These are phyloP conservation scores for Enteromius thamalakanensis DNA, from an alignment of 2,797 vertebrate species.

Conservation along the genomic window DNA sequence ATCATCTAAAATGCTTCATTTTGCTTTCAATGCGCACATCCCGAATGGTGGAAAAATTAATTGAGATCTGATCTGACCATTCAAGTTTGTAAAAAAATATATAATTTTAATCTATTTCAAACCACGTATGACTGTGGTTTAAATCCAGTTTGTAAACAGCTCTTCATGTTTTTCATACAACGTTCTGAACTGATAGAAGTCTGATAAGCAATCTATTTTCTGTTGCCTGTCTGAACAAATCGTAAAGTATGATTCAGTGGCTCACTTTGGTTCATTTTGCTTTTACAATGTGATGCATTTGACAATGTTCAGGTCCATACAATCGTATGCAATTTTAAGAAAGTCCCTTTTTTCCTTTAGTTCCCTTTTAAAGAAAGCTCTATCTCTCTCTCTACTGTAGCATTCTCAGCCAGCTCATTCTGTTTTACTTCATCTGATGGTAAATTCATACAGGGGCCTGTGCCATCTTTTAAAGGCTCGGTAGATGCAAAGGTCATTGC, in stretches of 20 bases:
- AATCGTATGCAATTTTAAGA: slow-evolving; percentile 62
- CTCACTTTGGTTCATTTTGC: slow-evolving; percentile 2
- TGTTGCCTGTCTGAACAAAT: slow-evolving; percentile 6
- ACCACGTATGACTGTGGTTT: background rate
- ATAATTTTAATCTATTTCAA: background rate
- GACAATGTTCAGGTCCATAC: slow-evolving; percentile 41
- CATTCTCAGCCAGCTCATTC: slow-evolving; percentile 43
- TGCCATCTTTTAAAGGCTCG: slow-evolving; percentile 7
- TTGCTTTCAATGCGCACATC: background rate
- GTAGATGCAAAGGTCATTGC: background rate
- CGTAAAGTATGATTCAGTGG: slow-evolving; percentile 51
- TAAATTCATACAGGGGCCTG: slow-evolving; percentile 6
- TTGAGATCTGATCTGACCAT: slow-evolving; percentile 1
- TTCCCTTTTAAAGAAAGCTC: slow-evolving; percentile 48
- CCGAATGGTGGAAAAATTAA: background rate
- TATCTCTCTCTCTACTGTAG: slow-evolving; percentile 51
- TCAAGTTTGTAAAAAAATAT: background rate
- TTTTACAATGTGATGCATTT: slow-evolving; percentile 2
- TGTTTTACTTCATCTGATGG: slow-evolving; percentile 27
- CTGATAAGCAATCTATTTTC: background rate
- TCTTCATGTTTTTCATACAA: background rate
- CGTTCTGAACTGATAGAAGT: background rate
- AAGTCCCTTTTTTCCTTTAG: too few species aligned
- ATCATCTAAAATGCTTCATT: background rate
- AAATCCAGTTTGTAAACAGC: background rate